A percentile compares a stretch with the other conserved stretches of the same genome.
These are phyloP conservation scores for Morelia viridis DNA, from an alignment of 2,797 vertebrate genomes.

Conservation along the genomic window DNA sequence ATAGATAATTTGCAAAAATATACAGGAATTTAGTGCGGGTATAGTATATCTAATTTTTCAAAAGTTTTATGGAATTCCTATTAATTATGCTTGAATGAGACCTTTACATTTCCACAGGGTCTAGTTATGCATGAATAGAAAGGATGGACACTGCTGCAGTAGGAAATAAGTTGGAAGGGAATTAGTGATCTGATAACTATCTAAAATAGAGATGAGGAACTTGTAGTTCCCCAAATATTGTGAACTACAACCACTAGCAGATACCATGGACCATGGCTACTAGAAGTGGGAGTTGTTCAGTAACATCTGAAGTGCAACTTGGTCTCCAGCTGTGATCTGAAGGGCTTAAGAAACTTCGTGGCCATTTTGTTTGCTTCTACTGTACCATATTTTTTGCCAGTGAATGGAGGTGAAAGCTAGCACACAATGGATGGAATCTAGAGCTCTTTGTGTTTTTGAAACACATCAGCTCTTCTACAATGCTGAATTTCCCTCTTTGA, in stretches of 20 bases:
- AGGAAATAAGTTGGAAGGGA: not conserved
- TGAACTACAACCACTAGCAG: not conserved
- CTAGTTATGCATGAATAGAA: not conserved
- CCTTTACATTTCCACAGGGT: too few species aligned
- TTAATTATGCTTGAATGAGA: too few species aligned
- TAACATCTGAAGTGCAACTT: not conserved
- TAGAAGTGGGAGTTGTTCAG: not conserved
- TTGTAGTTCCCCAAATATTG: not conserved
- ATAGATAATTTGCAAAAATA: not conserved
- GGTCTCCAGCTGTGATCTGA: not conserved
- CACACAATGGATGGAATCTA: not conserved
- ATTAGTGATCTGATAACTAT: not conserved
- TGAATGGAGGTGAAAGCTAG: not conserved
- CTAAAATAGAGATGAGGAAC: not conserved
- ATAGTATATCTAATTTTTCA: not conserved
- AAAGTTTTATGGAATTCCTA: not conserved
- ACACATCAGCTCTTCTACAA: not conserved
- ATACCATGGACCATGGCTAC: not conserved
- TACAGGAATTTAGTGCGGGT: not conserved
- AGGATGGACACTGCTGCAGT: not conserved
- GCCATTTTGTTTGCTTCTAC: not conserved
- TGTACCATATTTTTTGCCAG: not conserved
- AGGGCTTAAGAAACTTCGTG: not conserved
- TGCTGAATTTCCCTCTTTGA: not conserved
- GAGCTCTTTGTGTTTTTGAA: not conserved